Base-by-base conservation (phyloP, 2,888 invertebrate species). In the Dorcus hopei region DNA sequence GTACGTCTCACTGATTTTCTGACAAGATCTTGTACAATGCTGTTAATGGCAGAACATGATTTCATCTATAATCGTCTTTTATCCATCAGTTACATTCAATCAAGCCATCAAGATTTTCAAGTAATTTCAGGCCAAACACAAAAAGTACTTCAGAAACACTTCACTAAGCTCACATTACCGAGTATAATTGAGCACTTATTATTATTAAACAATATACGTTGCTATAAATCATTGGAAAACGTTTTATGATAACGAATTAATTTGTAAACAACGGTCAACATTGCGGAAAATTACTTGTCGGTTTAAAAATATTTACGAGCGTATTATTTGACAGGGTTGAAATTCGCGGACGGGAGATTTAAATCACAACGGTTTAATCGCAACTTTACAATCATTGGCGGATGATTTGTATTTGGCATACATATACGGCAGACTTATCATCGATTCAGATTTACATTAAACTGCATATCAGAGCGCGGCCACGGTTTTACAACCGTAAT, bases 401-500 rank as follows among this genome's bases (percentile, higher is more conserved):
- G 19, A 58, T 58, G 58, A 58, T 58, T 58, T 53, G 58, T 58
- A 58, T 58, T 53, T 49, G 38, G 43, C 39, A 51, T 51, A 39
- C 16, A 38, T 48, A 54, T 49, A 54, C 38, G 19, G 58, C 23
- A 38, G 53, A 58, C 54, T 54, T 58, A 58, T 54, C 58, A 52
- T 49, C 68, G 66, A 66, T 65, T 62, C 59, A 67, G 67, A 72
- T 72, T 72, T 69, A 68, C 70, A 72, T 72, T 68, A 71, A 72
- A 71, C 70, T 70, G 68, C 68, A 65, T 68, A 66, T 69, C 68
- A 66, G 68, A 64, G 62, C 63, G 64, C 63, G 58, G 65, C 58
- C 61, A 63, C 65, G 70, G 69, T 72, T 74, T 74, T 73, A 72
- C 72, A 70, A 68, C 69, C 64, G 70, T 73, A 75, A 74, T 75